Conservation (phyloP, 2,888 invertebrate genomes). For the Calameuta pallipes region DNA sequence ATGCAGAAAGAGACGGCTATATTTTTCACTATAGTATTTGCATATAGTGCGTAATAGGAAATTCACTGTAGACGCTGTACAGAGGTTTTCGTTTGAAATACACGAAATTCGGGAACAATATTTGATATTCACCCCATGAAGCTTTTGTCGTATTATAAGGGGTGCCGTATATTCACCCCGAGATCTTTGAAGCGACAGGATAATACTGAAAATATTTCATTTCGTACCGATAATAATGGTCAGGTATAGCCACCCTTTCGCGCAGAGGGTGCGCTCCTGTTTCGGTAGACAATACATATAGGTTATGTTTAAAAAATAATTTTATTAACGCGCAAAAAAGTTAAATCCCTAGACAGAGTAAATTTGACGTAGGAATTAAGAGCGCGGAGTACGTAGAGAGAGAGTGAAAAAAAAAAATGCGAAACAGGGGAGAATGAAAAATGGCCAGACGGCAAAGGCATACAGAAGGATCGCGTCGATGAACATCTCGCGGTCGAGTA, state of each 20-base stretch:
- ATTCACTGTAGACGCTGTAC: background rate
- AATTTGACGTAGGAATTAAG: background rate
- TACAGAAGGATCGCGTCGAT: background rate
- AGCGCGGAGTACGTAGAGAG: background rate
- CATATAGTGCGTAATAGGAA: background rate
- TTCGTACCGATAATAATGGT: background rate
- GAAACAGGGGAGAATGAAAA: background rate
- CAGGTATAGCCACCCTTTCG: background rate
- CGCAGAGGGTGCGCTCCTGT: background rate
- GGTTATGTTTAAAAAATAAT: background rate
- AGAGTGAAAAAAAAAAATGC: background rate
- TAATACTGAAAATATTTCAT: background rate
- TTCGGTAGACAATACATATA: background rate
- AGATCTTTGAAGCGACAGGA: background rate
- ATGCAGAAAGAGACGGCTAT: background rate
- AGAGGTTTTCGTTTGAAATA: background rate
- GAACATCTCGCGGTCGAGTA: conserved; percentile 29
- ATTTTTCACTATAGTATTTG: background rate
- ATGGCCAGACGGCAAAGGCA: background rate
- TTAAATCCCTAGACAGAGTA: background rate
- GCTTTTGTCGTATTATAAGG: background rate
- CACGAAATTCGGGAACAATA: background rate
- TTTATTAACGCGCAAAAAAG: background rate
- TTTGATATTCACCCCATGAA: background rate
- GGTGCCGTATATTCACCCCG: background rate